Percentiles rank a stretch among this genome's conserved stretches.
phyloP scores from a whole-genome alignment of 1,140 invertebrate genomes.

The Camponotus pennsylvanicus region DNA sequence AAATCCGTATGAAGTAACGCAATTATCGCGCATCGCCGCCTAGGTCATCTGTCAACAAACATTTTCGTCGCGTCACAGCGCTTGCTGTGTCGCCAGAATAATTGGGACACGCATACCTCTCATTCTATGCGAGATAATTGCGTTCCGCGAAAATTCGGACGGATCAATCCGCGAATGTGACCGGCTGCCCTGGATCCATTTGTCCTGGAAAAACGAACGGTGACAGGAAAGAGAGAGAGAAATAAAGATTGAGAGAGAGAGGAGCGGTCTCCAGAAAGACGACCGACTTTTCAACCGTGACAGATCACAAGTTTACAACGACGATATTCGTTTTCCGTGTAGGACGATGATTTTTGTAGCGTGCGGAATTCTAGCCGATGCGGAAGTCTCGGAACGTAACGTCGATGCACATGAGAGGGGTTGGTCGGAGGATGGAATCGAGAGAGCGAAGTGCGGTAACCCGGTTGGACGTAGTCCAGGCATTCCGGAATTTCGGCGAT shows the following conservation, averaged over 20 bases:
- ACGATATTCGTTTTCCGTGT: constrained; percentile 40
- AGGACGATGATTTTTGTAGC: constrained; percentile 34
- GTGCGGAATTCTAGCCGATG: neutral
- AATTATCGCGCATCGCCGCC: constrained; percentile 42
- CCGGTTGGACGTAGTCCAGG: constrained; percentile 85
- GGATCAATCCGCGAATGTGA: constrained; percentile 23
- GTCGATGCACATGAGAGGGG: constrained; percentile 19
- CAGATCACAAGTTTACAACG: constrained; percentile 22
- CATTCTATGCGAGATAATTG: constrained; percentile 46
- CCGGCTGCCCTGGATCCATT: constrained; percentile 44
- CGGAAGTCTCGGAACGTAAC: constrained; percentile 34
- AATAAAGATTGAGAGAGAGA: neutral
- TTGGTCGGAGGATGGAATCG: constrained; percentile 52
- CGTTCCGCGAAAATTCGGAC: constrained; percentile 38
- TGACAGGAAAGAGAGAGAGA: neutral
- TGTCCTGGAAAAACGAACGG: constrained; percentile 3
- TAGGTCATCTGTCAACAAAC: constrained; percentile 47
- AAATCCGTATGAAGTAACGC: constrained; percentile 51
- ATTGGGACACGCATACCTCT: constrained; percentile 30
- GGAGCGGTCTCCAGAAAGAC: constrained; percentile 9
- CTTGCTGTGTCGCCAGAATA: constrained; percentile 24
- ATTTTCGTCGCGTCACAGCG: constrained; percentile 39
- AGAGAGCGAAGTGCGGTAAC: constrained; percentile 80
- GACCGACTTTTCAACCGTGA: constrained; percentile 52
- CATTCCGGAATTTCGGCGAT: constrained; percentile 62